Evolutionary conservation across 2,113 vertebrate genomes (phyloP).

Genomic region (Entosphenus tridentatus): DNA sequence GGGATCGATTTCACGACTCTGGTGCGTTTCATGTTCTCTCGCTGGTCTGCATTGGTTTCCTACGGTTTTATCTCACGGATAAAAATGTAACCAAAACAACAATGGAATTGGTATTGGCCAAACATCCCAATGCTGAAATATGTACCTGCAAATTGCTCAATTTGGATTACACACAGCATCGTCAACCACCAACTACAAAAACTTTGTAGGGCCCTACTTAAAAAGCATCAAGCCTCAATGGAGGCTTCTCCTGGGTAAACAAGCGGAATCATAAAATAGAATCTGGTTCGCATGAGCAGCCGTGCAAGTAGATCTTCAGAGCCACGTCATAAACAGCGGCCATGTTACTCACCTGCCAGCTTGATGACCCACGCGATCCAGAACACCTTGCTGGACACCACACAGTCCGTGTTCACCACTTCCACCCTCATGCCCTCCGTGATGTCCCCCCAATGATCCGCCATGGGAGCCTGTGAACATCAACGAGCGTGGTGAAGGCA

Average conservation of each 20-base stretch:
- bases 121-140: neutral
- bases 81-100: too few species aligned
- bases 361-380: slow-evolving; percentile 71
- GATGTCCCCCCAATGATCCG: slow-evolving; percentile 67
- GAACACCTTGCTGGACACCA: slow-evolving; percentile 71
- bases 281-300: too few species aligned
- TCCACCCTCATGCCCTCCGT: slow-evolving; percentile 64
- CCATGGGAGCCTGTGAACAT: slow-evolving; percentile 42
- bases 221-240: too few species aligned
- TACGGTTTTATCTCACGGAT: too few species aligned
- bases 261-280: too few species aligned
- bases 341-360: slow-evolving; percentile 33
- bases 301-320: neutral
- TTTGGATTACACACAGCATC: neutral
- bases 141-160: neutral
- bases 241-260: too few species aligned
- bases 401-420: slow-evolving; percentile 55
- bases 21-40: too few species aligned
- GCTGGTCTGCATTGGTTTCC: too few species aligned
- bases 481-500: too few species aligned
- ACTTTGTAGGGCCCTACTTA: too few species aligned
- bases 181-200: neutral
- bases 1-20: too few species aligned
- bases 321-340: too few species aligned
- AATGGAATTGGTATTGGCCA: neutral